phyloP scores from a whole-genome alignment of 2,888 invertebrate genomes.

The Gymnoscelis rufifasciata region DNA sequence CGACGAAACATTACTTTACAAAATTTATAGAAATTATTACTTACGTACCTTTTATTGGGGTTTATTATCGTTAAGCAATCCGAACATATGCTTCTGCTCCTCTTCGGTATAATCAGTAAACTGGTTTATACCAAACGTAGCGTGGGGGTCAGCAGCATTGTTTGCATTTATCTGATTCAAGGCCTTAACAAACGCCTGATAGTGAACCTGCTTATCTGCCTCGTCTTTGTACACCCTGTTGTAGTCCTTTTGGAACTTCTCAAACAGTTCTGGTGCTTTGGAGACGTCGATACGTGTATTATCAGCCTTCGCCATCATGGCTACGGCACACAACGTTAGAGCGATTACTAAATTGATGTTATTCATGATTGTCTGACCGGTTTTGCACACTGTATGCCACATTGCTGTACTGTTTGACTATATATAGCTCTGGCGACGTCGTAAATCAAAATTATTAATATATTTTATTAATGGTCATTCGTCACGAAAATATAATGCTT shows the following conservation, averaged over 20 bases:
- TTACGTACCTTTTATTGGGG: too few species aligned
- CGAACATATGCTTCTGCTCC: constrained; percentile 17
- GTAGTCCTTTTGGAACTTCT: constrained; percentile 33
- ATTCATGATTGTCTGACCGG: too few species aligned
- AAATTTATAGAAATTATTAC: too few species aligned
- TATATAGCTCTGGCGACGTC: too few species aligned
- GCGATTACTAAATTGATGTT: background rate
- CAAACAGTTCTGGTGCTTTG: constrained; percentile 33
- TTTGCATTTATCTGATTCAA: constrained; percentile 7
- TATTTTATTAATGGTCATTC: too few species aligned
- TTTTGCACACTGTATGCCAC: background rate
- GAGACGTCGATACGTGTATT: constrained; percentile 12
- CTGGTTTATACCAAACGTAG: background rate
- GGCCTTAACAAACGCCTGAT: constrained; percentile 26
- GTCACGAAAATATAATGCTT: too few species aligned
- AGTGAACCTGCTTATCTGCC: constrained; percentile 33
- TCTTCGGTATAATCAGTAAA: background rate
- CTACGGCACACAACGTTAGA: background rate
- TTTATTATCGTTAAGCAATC: too few species aligned
- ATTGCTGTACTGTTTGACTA: background rate
- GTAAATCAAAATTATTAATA: background rate
- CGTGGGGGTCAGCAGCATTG: background rate
- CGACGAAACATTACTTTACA: too few species aligned
- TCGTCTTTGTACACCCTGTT: constrained; percentile 34
- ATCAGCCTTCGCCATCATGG: background rate